Evolutionary conservation across 1,140 invertebrate genomes (phyloP).

Genomic region (Drosophila repleta): DNA sequence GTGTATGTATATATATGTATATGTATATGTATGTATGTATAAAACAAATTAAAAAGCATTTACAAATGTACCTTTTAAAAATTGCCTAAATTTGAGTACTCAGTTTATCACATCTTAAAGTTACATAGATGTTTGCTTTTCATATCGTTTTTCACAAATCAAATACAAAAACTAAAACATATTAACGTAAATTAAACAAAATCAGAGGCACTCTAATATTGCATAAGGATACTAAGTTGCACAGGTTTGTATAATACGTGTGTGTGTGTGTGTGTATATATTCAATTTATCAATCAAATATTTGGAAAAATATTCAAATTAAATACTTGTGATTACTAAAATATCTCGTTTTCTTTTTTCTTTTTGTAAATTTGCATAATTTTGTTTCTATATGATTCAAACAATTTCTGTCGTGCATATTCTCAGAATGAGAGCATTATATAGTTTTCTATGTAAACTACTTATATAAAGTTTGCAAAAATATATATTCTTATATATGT

Average conservation of each 20-base stretch:
- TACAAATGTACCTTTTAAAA: conserved; percentile 70
- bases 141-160: conserved; percentile 29
- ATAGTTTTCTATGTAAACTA: conserved; percentile 57
- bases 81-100: conserved; percentile 81
- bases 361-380: conserved; percentile 59
- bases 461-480: conserved; percentile 80
- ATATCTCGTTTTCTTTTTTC: conserved; percentile 4
- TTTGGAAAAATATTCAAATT: conserved; percentile 39
- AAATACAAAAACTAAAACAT: conserved; percentile 46
- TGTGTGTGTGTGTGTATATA: conserved; percentile 18
- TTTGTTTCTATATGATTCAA: conserved; percentile 52
- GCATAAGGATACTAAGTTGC: conserved; percentile 82
- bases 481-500: conserved; percentile 65
- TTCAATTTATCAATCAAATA: conserved; percentile 41
- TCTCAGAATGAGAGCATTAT: conserved; percentile 52
- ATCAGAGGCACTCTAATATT: conserved; percentile 84
- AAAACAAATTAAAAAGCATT: conserved; percentile 78
- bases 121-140: conserved; percentile 64
- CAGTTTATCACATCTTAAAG: conserved; percentile 75
- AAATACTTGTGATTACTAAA: conserved; percentile 33
- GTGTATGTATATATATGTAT: conserved; percentile 12
- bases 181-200: conserved; percentile 51
- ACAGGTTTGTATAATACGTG: conserved; percentile 63
- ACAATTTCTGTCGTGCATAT: conserved; percentile 50
- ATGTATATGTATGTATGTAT: conserved; percentile 32